Base-by-base conservation (phyloP, 2,113 vertebrate species). In the Malaclemys terrapin region DNA sequence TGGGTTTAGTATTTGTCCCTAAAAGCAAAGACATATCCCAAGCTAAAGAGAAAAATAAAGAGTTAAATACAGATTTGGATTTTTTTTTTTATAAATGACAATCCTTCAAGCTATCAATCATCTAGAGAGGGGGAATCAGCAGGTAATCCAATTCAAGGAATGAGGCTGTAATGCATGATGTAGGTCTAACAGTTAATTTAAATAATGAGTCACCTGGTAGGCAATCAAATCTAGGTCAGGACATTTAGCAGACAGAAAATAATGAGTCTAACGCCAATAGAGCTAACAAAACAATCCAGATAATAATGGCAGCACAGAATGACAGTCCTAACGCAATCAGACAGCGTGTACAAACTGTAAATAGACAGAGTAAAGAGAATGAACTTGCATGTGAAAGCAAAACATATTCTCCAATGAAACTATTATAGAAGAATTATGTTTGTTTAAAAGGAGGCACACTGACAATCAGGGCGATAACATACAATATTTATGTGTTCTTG, bases 191-290 rank as follows among this genome's bases (percentile, higher is more conserved):
- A 90, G 96, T 97, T 97, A 97, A 97, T 97, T 98, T 97, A 95
- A 97, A 97, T 97, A 97, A 98, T 96, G 97, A 97, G 92, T 97
- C 97, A 97, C 95, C 95, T 96, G 96, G 95, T 97, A 97, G 92
- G 94, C 96, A 96, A 97, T 97, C 97, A 97, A 95, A 97, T 98
- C 96, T 97, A 97, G 96, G 96, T 96, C 97, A 98, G 95, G 96
- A 96, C 94, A 97, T 97, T 97, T 96, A 97, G 92, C 94, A 97
- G 94, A 84, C 91, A 93, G 97, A 97, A 97, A 96, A 97, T 97
- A 97, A 97, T 97, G 95, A 98, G 85, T 90, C 92, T 93, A 97
- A 97, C 94, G 94, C 92, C 87, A 96, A 95, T 92, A 88, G 92
- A 95, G 87, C 96, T 98, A 96, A 97, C 95, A 97, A 96, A 98